Evolutionary conservation across 1,140 invertebrate species (phyloP), one percentile per base, ranked within the genome.

Genomic region (Metopolophium dirhodum): DNA sequence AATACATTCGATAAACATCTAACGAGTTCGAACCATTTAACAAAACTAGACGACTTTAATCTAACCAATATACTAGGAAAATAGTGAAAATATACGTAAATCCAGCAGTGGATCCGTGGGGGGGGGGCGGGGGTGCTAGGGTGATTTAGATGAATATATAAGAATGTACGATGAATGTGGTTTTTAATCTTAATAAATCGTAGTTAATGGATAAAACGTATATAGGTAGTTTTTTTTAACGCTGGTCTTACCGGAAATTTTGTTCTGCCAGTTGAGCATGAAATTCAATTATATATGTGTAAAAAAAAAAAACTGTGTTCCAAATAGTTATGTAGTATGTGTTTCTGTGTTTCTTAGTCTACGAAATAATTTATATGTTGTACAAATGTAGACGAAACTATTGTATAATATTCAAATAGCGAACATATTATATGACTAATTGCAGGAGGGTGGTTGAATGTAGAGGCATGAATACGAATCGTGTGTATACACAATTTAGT

Each of bases 251-350:
- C 87, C 87, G 87, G 87, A 88, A 88, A 88, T 88, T 9, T 49
- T 51, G 87, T 88, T 88, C 87, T 51, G 87, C 47, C 20, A 51
- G 87, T 88, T 88, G 87, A 88, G 87, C 87, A 51, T 88, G 87
- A 88, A 88, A 88, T 88, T 88, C n/a, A 88, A 88, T 88, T 51
- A 51, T 51, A 8, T 77, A 88, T 88, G 87, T 22, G 87, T 35
- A 88, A 88, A 88, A 88, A 88, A 88, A 37, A 51, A 41, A n/a
- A 30, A 47, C 61, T 7, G 6, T 49, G 7, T 20, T 49, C 11
- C 7, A 14, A 87, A 87, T 87, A 30, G 35, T 51, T 49, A 49
- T 88, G n/a, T 22, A 41, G 30, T 49, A 49, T 26, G 45, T 88
- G 49, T 88, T 88, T 37, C 20, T 88, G 45, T 88, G n/a, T 88